Conservation (phyloP, 2,113 vertebrate species). For the Parotia lawesii region DNA sequence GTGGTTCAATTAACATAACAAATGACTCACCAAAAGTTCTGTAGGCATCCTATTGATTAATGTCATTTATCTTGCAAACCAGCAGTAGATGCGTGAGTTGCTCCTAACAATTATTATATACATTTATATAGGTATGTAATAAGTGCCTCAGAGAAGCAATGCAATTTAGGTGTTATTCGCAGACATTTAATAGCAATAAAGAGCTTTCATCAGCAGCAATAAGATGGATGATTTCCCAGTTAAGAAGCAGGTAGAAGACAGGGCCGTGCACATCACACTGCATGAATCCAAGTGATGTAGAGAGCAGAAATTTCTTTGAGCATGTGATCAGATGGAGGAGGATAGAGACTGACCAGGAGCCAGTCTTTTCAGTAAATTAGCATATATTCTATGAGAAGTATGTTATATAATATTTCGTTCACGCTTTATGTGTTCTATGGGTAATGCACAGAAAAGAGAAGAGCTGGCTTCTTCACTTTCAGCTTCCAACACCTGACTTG, state of each 20-base stretch:
- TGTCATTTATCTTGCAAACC: conserved; percentile 80
- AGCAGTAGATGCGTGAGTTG: conserved; percentile 71
- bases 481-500: not conserved
- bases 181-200: conserved; percentile 31
- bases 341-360: not conserved
- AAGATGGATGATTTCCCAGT: not conserved
- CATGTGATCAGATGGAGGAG: not conserved
- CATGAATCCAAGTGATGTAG: not conserved
- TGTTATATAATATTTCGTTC: not conserved
- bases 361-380: not conserved
- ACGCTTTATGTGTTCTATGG: accelerated
- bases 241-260: not conserved
- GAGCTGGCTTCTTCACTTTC: not conserved
- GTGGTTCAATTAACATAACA: conserved; percentile 83
- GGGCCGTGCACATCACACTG: not conserved
- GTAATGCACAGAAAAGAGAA: not conserved
- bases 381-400: no score
- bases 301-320: not conserved
- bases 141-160: conserved; percentile 15
- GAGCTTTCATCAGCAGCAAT: not conserved
- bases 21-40: conserved; percentile 81
- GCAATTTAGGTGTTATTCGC: conserved; percentile 26
- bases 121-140: conserved; percentile 66
- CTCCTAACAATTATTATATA: conserved; percentile 76
- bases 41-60: conserved; percentile 84